Conservation (phyloP, 1,140 invertebrate species). For the Caenorhabditis briggsae region DNA sequence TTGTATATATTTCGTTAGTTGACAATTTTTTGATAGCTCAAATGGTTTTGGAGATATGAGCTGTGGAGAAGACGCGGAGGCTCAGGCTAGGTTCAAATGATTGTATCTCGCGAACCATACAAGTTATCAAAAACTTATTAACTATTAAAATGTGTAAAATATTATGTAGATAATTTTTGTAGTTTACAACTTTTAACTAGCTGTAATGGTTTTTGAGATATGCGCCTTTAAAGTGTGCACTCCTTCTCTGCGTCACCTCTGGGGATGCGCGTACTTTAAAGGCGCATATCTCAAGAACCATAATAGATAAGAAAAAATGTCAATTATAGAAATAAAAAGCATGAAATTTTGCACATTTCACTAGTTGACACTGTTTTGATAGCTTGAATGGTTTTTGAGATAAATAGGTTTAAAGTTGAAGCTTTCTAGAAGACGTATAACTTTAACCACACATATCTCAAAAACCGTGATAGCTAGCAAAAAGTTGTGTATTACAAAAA, state of each 20-base stretch:
- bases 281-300: background rate
- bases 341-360: background rate
- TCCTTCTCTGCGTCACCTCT: background rate
- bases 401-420: background rate
- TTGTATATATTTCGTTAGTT: too few relatives aligned
- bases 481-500: background rate
- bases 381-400: background rate
- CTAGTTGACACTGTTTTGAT: background rate
- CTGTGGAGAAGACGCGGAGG: too few relatives aligned
- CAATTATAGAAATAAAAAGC: background rate
- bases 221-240: too few relatives aligned
- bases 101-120: too few relatives aligned
- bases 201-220: too few relatives aligned
- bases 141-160: too few relatives aligned
- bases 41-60: background rate
- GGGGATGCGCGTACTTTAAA: background rate
- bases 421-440: too few relatives aligned
- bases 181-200: too few relatives aligned
- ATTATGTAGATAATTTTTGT: too few relatives aligned
- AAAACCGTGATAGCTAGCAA: background rate
- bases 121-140: too few relatives aligned
- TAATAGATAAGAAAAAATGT: background rate
- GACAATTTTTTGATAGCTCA: too few relatives aligned
- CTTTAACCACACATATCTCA: background rate
- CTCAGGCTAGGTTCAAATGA: too few relatives aligned